Evolutionary conservation across 2,113 vertebrate species (phyloP).

Genomic region (Pantherophis guttatus): DNA sequence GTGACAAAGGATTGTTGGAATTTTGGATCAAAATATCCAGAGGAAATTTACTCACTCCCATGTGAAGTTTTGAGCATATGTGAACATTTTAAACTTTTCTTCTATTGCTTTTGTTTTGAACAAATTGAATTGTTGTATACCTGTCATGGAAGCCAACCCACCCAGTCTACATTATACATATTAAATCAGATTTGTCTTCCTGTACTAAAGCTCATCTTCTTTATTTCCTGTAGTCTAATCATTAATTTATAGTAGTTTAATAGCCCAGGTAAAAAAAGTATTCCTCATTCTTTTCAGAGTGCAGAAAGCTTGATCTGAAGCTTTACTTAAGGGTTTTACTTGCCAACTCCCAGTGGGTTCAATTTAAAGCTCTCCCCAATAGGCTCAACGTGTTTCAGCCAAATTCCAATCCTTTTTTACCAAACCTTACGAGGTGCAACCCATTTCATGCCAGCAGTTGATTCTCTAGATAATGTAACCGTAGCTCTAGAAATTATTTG

Average conservation of each 20-base stretch:
- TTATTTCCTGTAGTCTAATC: background rate
- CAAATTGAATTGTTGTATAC: background rate
- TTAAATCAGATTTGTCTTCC: background rate
- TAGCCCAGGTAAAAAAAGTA: background rate
- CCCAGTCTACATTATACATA: background rate
- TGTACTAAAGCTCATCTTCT: background rate
- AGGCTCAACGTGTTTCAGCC: background rate
- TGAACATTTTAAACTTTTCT: background rate
- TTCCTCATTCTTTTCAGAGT: background rate
- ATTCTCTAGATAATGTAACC: background rate
- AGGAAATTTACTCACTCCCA: background rate
- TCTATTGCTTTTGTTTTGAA: background rate
- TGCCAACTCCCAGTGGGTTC: background rate
- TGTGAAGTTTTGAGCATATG: background rate
- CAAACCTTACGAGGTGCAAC: background rate
- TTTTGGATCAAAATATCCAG: background rate
- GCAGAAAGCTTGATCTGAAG: background rate
- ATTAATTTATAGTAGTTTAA: background rate
- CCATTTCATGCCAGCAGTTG: background rate
- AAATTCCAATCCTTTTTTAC: background rate
- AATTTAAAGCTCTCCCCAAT: background rate
- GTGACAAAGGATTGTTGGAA: background rate
- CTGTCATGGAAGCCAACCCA: background rate
- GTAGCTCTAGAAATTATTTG: background rate
- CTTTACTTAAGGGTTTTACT: background rate